Evolutionary conservation across 2,113 vertebrate species (phyloP), one percentile per base, ranked within the genome.

Genomic region (Vulpes vulpes): DNA sequence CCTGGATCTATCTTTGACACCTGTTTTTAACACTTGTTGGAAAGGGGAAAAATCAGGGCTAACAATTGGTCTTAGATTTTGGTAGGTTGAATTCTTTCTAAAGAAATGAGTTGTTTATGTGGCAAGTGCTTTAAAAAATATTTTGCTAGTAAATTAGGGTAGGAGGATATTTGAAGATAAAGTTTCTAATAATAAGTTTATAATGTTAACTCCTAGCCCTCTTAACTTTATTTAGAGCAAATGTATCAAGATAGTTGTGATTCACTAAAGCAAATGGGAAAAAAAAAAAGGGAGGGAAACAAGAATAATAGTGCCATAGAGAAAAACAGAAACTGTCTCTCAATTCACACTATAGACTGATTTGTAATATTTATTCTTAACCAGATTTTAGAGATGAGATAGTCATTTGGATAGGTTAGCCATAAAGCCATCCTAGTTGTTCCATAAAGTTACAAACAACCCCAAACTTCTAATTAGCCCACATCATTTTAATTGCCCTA

Each of bases 11-110:
- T 87, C 17, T 69, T 94, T 84, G 55, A 76, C n/a, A 91, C 30
- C 23, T 62, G 35, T 84, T 93, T 96, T 81, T 86, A 89, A 83
- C 20, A 96, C 38, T 83, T 89, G n/a, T 95, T 97, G 65, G 91
- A 85, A 74, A 87, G 23, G 35, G 64, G 1, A 3, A 43, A 30
- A 64, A 73, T 64, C 22, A 62, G 79, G 53, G 16, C 32, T 71
- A 25, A 30, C 90, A 78, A 94, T 25, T 82, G 89, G 90, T 49
- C 81, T 55, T 93, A 97, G 64, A 35, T 92, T 96, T 94, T 81
- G 32, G 55, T 83, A 92, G 59, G 59, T 64, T 32, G 11, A 9
- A 65, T 92, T 30, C 27, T 92, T 94, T 90, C n/a, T 79, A 35
- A 53, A 71, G 78, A 95, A 84, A 85, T 81, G 11, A 95, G 5